Evolutionary conservation across 2,888 invertebrate species (phyloP).

Genomic region (Arctia plantaginis): DNA sequence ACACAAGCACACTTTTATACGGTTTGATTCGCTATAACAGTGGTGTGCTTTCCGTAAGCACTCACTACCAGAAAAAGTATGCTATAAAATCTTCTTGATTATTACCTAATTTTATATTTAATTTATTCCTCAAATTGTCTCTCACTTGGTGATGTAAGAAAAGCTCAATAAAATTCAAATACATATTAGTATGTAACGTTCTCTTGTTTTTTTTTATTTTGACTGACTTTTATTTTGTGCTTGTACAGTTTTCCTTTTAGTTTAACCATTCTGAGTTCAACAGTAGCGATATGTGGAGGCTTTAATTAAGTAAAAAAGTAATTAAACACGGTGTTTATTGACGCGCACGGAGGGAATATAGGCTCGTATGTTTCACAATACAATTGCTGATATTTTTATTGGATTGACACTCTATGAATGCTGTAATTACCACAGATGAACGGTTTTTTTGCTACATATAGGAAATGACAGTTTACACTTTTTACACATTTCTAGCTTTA

Average conservation of each 20-base stretch:
- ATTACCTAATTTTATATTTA: no score
- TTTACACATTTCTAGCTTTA: constrained; percentile 12
- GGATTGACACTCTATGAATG: constrained; percentile 37
- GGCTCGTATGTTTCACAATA: constrained; percentile 34
- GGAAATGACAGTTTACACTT: constrained; percentile 44
- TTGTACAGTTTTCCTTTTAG: no score
- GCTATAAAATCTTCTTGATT: no score
- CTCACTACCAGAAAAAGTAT: no score
- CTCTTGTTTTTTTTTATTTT: no score
- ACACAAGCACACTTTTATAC: not conserved
- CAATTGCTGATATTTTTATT: constrained; percentile 43
- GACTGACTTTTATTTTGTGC: no score
- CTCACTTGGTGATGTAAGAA: no score
- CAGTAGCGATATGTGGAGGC: not conserved
- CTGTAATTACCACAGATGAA: constrained; percentile 32
- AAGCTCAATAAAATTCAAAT: no score
- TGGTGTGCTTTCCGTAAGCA: no score
- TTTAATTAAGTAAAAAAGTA: not conserved
- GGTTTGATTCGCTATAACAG: not conserved
- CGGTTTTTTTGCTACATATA: constrained; percentile 35
- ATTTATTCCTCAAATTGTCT: no score
- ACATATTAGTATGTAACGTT: no score
- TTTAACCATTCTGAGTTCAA: not conserved
- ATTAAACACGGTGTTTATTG: not conserved
- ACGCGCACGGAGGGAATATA: not conserved